These are phyloP conservation scores for Phalacrocorax pelagicus DNA, from an alignment of 2,113 vertebrate genomes.

Conservation along the genomic window DNA sequence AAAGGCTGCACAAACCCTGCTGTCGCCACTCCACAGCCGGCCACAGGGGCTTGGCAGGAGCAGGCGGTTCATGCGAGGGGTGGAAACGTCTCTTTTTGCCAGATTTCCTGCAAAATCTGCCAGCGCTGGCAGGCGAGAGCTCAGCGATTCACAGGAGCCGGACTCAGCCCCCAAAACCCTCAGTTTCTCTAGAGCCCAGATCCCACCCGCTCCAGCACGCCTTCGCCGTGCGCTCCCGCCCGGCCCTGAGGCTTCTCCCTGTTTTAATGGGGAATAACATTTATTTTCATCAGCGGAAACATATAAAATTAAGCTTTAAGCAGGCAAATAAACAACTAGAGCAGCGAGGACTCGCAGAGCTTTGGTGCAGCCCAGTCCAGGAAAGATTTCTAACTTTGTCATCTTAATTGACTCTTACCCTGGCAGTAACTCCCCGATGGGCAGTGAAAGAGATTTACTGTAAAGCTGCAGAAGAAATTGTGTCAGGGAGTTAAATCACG, in stretches of 20 bases:
- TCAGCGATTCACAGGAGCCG: background rate
- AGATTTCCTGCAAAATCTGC: background rate
- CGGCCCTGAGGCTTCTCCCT: background rate
- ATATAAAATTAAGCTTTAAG: background rate
- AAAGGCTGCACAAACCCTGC: background rate
- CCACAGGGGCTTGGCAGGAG: background rate
- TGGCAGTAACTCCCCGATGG: background rate
- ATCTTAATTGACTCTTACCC: background rate
- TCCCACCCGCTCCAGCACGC: background rate
- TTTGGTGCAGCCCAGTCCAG: background rate
- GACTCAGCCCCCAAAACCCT: background rate
- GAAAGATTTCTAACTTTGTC: background rate
- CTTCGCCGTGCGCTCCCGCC: accelerated
- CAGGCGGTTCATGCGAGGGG: background rate
- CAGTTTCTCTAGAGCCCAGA: background rate
- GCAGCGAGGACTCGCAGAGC: background rate
- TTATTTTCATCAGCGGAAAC: background rate
- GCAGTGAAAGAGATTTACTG: slow-evolving; percentile 24
- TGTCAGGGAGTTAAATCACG: slow-evolving; percentile 30
- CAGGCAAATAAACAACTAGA: background rate
- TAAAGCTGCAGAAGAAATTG: background rate
- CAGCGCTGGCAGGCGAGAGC: accelerated
- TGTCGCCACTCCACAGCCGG: accelerated
- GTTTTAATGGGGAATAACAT: background rate
- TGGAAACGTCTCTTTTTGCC: background rate